phyloP scores from a whole-genome alignment of 2,888 invertebrate genomes.

The Callyntrura sp. region DNA sequence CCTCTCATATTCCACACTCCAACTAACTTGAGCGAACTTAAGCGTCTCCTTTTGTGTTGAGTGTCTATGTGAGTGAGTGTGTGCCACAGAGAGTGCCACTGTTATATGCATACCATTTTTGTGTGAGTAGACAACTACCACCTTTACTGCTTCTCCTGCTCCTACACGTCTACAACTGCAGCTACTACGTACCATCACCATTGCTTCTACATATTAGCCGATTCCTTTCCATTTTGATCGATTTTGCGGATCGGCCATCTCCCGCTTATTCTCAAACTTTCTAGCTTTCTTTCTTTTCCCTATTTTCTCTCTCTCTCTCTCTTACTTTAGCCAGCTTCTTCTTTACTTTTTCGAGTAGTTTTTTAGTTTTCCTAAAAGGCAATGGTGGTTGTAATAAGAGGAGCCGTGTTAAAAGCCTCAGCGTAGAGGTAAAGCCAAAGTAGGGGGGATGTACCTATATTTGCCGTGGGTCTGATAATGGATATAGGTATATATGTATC shows the following conservation, averaged over 20 bases:
- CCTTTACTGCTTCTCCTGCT: not conserved
- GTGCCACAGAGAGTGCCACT: not conserved
- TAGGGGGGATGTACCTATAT: not conserved
- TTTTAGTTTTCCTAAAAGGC: constrained; percentile 7
- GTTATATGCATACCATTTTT: not conserved
- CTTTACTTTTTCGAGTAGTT: constrained; percentile 24
- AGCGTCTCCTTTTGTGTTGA: constrained; percentile 1
- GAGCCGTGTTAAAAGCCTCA: constrained; percentile 2
- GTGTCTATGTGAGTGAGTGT: not conserved
- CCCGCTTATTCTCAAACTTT: constrained; percentile 69
- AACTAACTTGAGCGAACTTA: no score
- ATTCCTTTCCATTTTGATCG: constrained; percentile 84
- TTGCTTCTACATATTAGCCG: constrained; percentile 70
- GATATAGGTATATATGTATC: no score
- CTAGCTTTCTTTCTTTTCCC: constrained; percentile 39
- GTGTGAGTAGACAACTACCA: not conserved
- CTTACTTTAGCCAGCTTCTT: constrained; percentile 29
- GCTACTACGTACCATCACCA: no score
- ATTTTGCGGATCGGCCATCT: constrained; percentile 84
- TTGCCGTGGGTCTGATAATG: no score
- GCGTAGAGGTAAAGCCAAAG: not conserved
- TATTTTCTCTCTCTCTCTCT: constrained; percentile 31
- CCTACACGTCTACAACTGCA: not conserved
- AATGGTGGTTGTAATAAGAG: not conserved
- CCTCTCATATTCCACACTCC: no score